Percentiles rank a stretch among this genome's conserved stretches.
phyloP scores from a whole-genome alignment of 2,888 invertebrate genomes.

The Catocala nupta region DNA sequence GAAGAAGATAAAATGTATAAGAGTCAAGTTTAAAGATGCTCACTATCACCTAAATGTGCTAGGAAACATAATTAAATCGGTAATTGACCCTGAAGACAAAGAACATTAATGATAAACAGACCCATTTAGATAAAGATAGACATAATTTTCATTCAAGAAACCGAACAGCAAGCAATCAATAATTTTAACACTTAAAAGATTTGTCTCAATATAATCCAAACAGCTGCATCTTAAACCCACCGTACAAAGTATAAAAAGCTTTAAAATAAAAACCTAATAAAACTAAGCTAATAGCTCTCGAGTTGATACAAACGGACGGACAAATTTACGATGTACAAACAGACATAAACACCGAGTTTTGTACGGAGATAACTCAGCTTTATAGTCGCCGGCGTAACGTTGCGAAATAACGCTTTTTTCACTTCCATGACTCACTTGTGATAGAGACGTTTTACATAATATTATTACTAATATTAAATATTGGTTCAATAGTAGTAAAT shows the following conservation, averaged over 20 bases:
- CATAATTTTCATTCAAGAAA: slow-evolving; percentile 1
- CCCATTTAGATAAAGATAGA: neutral
- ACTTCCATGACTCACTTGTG: slow-evolving; percentile 33
- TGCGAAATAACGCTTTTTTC: slow-evolving; percentile 37
- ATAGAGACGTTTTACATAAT: slow-evolving; percentile 16
- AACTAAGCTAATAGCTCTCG: slow-evolving; percentile 49
- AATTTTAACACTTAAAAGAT: slow-evolving; percentile 5
- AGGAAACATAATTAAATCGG: too few species aligned
- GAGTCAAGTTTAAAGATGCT: too few species aligned
- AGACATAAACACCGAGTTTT: slow-evolving; percentile 51
- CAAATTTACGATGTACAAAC: slow-evolving; percentile 54
- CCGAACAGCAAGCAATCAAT: slow-evolving; percentile 6
- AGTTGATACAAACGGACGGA: slow-evolving; percentile 47
- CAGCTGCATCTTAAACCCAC: slow-evolving; percentile 23
- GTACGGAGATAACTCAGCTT: slow-evolving; percentile 52
- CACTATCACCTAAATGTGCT: too few species aligned
- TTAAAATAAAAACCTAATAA: slow-evolving; percentile 51
- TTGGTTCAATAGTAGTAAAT: too few species aligned
- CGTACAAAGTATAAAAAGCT: slow-evolving; percentile 44
- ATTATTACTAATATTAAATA: slow-evolving; percentile 2
- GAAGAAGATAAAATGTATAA: too few species aligned
- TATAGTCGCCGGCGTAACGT: slow-evolving; percentile 39
- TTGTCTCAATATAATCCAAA: slow-evolving; percentile 17
- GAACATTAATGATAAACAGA: too few species aligned
- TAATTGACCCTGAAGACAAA: too few species aligned